Evolutionary conservation across 2,888 invertebrate genomes (phyloP).

Genomic region (Drosophila mulleri): DNA sequence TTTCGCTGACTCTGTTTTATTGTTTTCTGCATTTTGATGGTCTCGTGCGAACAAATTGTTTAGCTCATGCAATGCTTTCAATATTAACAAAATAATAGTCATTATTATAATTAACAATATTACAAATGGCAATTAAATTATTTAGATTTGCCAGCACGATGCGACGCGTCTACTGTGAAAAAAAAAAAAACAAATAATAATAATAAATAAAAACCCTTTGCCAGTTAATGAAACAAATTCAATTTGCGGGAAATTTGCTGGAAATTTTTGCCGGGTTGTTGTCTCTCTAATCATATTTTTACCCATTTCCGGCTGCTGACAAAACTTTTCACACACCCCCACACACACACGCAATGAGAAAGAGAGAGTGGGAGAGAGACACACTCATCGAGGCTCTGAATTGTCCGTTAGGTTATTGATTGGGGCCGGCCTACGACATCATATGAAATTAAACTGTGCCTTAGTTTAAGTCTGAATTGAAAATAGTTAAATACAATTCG

Average conservation of each 20-base stretch:
- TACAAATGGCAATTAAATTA: constrained; percentile 52
- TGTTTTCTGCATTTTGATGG: not conserved
- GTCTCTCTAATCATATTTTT: constrained; percentile 45
- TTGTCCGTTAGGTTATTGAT: constrained; percentile 64
- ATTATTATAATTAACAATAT: constrained; percentile 16
- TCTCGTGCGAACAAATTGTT: constrained; percentile 1
- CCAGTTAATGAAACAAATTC: constrained; percentile 55
- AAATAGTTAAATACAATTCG: constrained; percentile 75
- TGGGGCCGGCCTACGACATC: constrained; percentile 6
- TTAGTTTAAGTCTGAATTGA: constrained; percentile 61
- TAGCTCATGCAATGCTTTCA: constrained; percentile 9
- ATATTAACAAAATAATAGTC: constrained; percentile 27
- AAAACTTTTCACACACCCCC: constrained; percentile 71
- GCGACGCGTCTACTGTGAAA: not conserved
- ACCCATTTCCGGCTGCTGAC: constrained; percentile 61
- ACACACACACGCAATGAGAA: constrained; percentile 5
- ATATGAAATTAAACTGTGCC: constrained; percentile 45
- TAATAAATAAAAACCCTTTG: constrained; percentile 18
- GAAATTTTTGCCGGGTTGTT: constrained; percentile 24
- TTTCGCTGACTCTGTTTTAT: not conserved
- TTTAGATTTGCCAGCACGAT: constrained; percentile 29
- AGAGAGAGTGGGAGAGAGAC: not conserved
- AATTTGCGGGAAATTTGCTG: constrained; percentile 53
- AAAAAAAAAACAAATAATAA: too few relatives aligned
- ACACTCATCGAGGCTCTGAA: constrained; percentile 30